Base-by-base conservation (phyloP, 2,113 vertebrate species). In the Erythrocercus mccallii region DNA sequence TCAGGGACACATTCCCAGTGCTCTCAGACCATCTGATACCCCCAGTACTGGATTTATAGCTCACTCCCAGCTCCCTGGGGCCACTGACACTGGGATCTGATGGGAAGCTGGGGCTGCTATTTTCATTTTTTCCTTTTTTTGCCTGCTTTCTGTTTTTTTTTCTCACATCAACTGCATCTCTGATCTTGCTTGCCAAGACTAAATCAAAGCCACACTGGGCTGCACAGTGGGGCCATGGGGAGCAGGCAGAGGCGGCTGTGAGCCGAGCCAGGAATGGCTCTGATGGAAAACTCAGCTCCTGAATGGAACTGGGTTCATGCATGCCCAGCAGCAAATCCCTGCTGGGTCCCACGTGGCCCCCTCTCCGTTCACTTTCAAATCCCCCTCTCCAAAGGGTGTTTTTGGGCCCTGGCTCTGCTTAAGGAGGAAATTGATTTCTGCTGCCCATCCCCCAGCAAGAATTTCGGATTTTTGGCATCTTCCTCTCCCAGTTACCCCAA, bases 151-250 rank as follows among this genome's bases (percentile, higher is more conserved):
- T 62, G 30, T 5, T n/a, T 72, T 61, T 72, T 61, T 53, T 50
- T 9, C 70, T 89, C 44, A 44, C 95, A 91, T 96, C 88, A 70
- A 74, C 84, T 66, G 44, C 65, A 68, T 90, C 81, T 94, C 90
- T 94, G 81, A 88, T 96, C 91, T 92, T 1, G 3, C 72, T 83
- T 96, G 96, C 96, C 96, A 96, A 95, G 90, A 92, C 38, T 64
- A 93, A 96, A 96, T 96, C 84, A 91, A 96, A 96, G 93, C 96
- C 95, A 86, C 0, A 19, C 61, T 8, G 65, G 71, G 92, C 76
- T 15, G 85, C 16, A 9, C 73, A 35, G 58, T 19, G 28, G 70
- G 78, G 88, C 87, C 11, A 10, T 12, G 65, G 65, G 21, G 54
- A 54, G 78, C 68, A 62, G 86, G 70, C 80, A 60, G 73, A 66